These are phyloP conservation scores for Caenorhabditis uteleia DNA, from an alignment of 2,888 invertebrate species.

Conservation along the genomic window DNA sequence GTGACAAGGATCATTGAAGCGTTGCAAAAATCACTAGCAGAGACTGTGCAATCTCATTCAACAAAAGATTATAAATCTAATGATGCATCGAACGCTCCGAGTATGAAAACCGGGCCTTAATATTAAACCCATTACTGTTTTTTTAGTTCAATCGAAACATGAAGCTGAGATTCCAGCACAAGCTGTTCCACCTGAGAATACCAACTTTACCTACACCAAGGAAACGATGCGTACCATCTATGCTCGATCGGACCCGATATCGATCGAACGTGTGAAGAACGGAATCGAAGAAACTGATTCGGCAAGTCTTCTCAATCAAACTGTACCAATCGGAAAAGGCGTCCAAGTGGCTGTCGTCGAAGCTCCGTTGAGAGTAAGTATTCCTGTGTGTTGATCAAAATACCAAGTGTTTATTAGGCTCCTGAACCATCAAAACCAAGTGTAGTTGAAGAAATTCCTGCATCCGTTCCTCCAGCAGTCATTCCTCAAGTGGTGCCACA, in stretches of 20 bases:
- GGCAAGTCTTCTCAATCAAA: not conserved
- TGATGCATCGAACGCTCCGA: no score
- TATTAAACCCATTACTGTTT: no score
- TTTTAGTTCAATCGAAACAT: slow-evolving; percentile 15
- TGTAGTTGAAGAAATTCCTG: not conserved
- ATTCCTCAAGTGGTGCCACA: no score
- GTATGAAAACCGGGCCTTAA: no score
- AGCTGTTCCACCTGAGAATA: no score
- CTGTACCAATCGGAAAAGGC: not conserved
- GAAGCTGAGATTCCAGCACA: no score
- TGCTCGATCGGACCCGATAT: not conserved
- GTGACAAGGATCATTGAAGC: no score
- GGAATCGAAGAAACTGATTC: slow-evolving; percentile 1
- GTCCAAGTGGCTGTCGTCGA: not conserved
- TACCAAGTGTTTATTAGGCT: not conserved
- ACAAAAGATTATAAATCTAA: no score
- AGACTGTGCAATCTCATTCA: no score
- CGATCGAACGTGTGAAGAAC: not conserved
- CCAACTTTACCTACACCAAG: slow-evolving; percentile 5
- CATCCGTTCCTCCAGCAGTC: no score
- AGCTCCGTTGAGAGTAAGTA: not conserved
- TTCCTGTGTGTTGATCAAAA: not conserved
- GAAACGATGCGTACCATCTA: slow-evolving; percentile 3
- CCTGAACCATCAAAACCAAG: not conserved
- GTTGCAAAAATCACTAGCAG: no score